Conservation (phyloP, 2,888 invertebrate genomes). For the Operophtera brumata region DNA sequence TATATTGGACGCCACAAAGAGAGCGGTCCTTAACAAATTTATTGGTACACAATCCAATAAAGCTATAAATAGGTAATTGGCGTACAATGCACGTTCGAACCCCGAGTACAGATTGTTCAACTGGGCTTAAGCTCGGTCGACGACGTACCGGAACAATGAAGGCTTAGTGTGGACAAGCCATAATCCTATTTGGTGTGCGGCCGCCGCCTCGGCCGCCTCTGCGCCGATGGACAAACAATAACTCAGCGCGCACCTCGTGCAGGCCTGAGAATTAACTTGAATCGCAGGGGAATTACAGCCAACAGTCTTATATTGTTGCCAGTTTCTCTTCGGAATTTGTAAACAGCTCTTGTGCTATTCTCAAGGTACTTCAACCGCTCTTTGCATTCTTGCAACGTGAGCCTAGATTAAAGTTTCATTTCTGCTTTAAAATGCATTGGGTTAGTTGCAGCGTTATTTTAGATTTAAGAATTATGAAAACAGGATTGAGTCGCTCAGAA, state of each 20-base stretch:
- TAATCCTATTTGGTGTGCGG: constrained; percentile 56
- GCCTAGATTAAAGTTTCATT: constrained; percentile 26
- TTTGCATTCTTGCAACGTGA: constrained; percentile 25
- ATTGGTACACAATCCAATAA: constrained; percentile 37
- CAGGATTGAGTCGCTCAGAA: not conserved
- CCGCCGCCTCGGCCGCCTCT: constrained; percentile 24
- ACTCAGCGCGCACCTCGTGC: constrained; percentile 45
- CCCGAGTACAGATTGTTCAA: constrained; percentile 42
- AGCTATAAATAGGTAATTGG: constrained; percentile 39
- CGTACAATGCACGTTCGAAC: constrained; percentile 40
- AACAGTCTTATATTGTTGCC: constrained; percentile 27
- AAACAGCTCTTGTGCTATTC: constrained; percentile 24
- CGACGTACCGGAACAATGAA: constrained; percentile 49
- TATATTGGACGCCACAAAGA: constrained; percentile 29
- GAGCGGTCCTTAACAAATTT: constrained; percentile 33
- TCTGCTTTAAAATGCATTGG: constrained; percentile 24
- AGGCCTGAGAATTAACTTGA: constrained; percentile 38
- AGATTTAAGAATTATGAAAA: constrained; percentile 10
- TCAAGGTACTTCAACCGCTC: constrained; percentile 20
- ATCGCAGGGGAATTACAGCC: constrained; percentile 32
- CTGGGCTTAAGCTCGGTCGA: constrained; percentile 38
- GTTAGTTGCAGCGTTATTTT: constrained; percentile 5
- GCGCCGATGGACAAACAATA: constrained; percentile 49
- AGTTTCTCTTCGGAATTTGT: constrained; percentile 29
- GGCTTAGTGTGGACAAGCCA: constrained; percentile 48